Conservation (phyloP, 2,113 vertebrate species). For the Tupaia chinensis region DNA sequence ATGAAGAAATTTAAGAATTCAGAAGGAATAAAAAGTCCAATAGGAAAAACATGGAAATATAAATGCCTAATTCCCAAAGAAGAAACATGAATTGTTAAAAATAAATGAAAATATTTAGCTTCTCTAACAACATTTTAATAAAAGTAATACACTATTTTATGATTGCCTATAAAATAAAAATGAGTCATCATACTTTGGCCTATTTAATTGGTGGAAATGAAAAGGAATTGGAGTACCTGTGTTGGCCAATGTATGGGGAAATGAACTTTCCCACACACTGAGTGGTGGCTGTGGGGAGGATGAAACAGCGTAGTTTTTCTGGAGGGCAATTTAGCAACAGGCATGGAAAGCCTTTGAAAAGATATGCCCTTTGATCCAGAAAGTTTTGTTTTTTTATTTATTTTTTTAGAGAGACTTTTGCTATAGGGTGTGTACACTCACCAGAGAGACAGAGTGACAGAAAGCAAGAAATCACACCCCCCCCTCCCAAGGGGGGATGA, state of each 20-base stretch:
- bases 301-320: not conserved
- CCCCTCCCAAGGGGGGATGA: too few species aligned
- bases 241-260: accelerated
- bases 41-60: not conserved
- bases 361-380: not conserved
- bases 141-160: slow-evolving; percentile 11
- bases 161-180: not conserved
- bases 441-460: too few species aligned
- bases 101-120: slow-evolving; percentile 3
- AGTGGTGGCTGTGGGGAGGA: not conserved
- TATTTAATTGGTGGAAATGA: not conserved
- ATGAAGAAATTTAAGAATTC: not conserved
- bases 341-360: not conserved
- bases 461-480: too few species aligned
- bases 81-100: slow-evolving; percentile 20
- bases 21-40: not conserved
- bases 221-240: not conserved
- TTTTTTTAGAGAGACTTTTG: too few species aligned
- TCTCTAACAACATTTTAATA: slow-evolving; percentile 17
- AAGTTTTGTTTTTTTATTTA: not conserved
- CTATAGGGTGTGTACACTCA: too few species aligned
- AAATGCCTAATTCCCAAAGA: not conserved
- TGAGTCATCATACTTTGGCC: not conserved
- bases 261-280: not conserved
- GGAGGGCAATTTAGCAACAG: not conserved